Percentiles rank a stretch among this genome's conserved stretches.
Conservation (phyloP, 2,113 vertebrate genomes). For the Gnathochromis pfefferi region DNA sequence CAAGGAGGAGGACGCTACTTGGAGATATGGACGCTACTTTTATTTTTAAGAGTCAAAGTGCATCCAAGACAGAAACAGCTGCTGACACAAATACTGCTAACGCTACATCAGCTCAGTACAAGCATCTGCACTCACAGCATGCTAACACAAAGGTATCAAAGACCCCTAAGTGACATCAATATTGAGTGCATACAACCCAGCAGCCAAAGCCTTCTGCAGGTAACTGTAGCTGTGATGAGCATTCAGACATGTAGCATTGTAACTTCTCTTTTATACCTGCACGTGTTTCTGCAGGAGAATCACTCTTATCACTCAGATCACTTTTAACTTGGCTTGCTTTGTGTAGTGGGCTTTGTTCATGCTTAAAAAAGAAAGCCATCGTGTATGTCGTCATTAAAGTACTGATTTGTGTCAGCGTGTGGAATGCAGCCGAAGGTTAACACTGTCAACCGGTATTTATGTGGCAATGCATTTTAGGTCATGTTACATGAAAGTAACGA, state of each 20-base stretch:
- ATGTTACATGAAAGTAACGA: not conserved
- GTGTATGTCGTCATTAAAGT: not conserved
- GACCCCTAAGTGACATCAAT: not conserved
- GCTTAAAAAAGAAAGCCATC: not conserved
- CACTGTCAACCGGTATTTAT: not conserved
- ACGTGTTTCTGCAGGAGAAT: not conserved
- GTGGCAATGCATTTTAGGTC: not conserved
- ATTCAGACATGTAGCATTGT: not conserved
- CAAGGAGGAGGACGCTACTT: not conserved
- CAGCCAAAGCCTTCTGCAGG: not conserved
- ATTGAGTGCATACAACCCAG: not conserved
- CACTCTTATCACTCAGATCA: not conserved
- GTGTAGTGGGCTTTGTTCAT: rapidly evolving
- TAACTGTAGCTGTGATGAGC: not conserved
- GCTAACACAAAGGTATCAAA: not conserved
- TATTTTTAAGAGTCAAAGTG: not conserved
- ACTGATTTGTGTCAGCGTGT: not conserved
- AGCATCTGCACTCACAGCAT: not conserved
- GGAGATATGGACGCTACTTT: not conserved
- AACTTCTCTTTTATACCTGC: not conserved
- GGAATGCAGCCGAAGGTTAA: not conserved
- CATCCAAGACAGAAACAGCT: not conserved
- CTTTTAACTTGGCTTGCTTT: not conserved
- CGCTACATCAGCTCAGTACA: not conserved
- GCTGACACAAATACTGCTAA: not conserved